Conservation (phyloP, 2,888 invertebrate genomes). For the Melinaea menophilus region DNA sequence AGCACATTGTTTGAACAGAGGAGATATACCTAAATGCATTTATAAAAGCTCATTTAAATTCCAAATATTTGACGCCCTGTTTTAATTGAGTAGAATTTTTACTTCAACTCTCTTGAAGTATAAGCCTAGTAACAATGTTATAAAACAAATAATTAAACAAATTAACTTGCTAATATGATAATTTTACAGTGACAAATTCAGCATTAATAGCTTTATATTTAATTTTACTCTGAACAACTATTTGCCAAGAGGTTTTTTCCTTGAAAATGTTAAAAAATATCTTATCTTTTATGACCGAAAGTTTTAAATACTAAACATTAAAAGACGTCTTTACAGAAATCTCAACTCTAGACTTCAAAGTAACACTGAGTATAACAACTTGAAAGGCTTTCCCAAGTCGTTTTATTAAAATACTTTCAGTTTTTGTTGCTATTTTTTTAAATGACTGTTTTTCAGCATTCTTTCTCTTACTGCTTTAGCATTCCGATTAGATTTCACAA, state of each 20-base stretch:
- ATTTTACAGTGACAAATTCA: too few species aligned
- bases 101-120: too few species aligned
- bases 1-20: not conserved
- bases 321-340: not conserved
- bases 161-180: too few species aligned
- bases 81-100: too few species aligned
- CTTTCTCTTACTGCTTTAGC: not conserved
- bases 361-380: not conserved
- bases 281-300: too few species aligned
- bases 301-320: not conserved
- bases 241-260: too few species aligned
- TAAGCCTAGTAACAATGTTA: too few species aligned
- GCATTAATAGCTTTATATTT: too few species aligned
- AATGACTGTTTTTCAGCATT: not conserved
- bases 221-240: too few species aligned
- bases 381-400: not conserved
- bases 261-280: too few species aligned
- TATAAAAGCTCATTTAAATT: not conserved
- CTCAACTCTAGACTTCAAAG: not conserved
- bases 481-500: not conserved
- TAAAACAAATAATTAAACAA: too few species aligned
- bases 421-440: conserved; percentile 1
- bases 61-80: not conserved
- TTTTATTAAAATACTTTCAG: conserved; percentile 4
- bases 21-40: not conserved